Evolutionary conservation across 1,140 invertebrate genomes (phyloP), one percentile per base, ranked within the genome.

Genomic region (Pseudomyrmex flavicornis): DNA sequence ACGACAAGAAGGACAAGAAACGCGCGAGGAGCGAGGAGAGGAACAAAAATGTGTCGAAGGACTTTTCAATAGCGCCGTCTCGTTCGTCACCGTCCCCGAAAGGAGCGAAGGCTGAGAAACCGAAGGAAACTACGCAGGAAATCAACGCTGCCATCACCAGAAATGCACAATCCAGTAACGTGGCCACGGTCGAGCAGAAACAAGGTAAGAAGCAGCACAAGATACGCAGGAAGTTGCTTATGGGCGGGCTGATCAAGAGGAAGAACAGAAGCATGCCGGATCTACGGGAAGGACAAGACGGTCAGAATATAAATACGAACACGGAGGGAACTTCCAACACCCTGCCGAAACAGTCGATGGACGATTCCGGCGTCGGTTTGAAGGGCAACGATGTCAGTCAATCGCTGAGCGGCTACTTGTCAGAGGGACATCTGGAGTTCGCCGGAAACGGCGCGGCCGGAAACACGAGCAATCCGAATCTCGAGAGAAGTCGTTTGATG

Each of bases 241-340:
- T 98, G 97, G 98, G 98, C 35, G 98, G 97, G 1, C 94, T 98
- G 70, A 98, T 98, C 50, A 95, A 97, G 85, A 95, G 98, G 48
- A 98, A 98, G 93, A 98, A 98, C 92, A 95, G 97, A 83, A 98
- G 97, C 79, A 97, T 98, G 97, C 98, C 98, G 0, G 98, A 98
- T 95, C 94, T 98, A 17, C 96, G 98, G 1, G 97, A 98, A 91
- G 95, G 95, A 1, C 96, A 97, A 82, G 95, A 95, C 84, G 94
- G 93, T 10, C 93, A 92, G 63, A 62, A 26, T 26, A 26, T 76
- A 46, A 90, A 84, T n/a, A 82, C 44, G 2, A 90, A 68, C 61
- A 82, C 82, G 10, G 89, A 91, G 52, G 93, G 93, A 17, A 95
- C 95, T 88, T 95, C 93, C 2, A 95, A 93, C 52, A 93, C 88